Percentiles rank a stretch among this genome's conserved stretches.
Evolutionary conservation across 2,888 invertebrate genomes (phyloP).

Genomic region (Allacma fusca): DNA sequence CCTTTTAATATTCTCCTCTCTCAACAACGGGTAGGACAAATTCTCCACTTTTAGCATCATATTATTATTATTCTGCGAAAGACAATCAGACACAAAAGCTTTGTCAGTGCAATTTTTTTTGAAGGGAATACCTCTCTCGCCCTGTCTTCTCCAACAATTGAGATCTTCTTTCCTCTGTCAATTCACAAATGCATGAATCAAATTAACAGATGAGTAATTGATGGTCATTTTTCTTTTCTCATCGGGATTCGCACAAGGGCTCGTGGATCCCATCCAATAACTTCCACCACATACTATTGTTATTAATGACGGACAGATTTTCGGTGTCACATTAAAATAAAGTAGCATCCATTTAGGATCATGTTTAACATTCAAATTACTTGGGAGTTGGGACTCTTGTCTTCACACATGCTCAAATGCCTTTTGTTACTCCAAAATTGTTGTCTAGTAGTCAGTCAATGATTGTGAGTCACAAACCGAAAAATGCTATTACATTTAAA

Average conservation of each 20-base stretch:
- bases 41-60: not conserved
- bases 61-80: conserved; percentile 1
- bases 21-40: not conserved
- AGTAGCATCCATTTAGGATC: not conserved
- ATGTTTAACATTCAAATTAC: not conserved
- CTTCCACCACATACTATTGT: not conserved
- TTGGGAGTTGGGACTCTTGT: not conserved
- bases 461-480: no score
- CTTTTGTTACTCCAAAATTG: not conserved
- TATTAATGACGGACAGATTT: conserved; percentile 11
- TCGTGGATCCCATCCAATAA: no score
- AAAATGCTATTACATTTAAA: no score
- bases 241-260: not conserved
- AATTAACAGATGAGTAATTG: conserved; percentile 22
- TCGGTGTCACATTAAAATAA: not conserved
- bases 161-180: not conserved
- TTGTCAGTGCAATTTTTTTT: not conserved
- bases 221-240: conserved; percentile 15
- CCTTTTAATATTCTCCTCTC: not conserved
- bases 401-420: not conserved
- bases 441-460: no score
- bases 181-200: conserved; percentile 5
- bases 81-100: not conserved
- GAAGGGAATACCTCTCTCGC: not conserved
- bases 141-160: not conserved